These are phyloP conservation scores for Plectrocnemia conspersa DNA, from an alignment of 1,140 invertebrate species.

Conservation along the genomic window DNA sequence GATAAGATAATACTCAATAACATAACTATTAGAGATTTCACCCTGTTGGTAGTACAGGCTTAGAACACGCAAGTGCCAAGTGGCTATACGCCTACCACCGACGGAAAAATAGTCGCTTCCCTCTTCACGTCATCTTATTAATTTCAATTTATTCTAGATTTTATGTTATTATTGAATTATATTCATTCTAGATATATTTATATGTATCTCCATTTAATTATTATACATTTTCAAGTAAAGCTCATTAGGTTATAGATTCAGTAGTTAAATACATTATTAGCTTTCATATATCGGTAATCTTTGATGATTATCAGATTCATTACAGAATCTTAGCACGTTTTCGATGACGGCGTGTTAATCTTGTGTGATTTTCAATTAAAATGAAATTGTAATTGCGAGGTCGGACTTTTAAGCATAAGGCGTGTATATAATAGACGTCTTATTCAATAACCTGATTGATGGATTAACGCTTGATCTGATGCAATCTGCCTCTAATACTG, in stretches of 20 bases:
- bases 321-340: neutral
- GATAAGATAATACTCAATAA: no score
- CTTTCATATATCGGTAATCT: neutral
- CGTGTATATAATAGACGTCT: neutral
- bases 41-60: no score
- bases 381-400: slow-evolving; percentile 5
- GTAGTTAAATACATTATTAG: neutral
- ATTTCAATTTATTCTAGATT: no score
- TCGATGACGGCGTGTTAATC: neutral
- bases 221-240: neutral
- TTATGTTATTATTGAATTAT: no score
- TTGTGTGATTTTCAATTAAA: slow-evolving; percentile 12
- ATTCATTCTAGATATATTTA: neutral
- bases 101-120: no score
- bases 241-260: neutral
- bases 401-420: neutral
- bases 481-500: slow-evolving; percentile 9
- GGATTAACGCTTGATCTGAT: slow-evolving; percentile 7
- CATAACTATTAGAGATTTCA: no score
- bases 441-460: slow-evolving; percentile 9
- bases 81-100: no score
- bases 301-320: neutral
- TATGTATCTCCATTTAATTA: neutral
- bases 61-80: no score
- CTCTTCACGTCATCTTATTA: no score